Evolutionary conservation across 2,113 vertebrate species (phyloP).

Genomic region (Amazona vittata): DNA sequence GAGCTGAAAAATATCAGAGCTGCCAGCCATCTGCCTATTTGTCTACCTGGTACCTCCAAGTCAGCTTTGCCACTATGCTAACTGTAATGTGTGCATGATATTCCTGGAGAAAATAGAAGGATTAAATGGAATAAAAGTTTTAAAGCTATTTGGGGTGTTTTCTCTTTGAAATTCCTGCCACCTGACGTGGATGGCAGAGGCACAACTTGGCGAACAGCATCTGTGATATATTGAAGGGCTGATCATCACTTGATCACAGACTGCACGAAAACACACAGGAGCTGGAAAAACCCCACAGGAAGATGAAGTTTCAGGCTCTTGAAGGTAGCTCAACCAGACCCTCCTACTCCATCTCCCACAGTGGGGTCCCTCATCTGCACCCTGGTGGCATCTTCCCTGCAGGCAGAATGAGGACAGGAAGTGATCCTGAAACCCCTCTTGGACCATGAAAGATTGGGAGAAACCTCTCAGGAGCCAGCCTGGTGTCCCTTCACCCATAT

Average conservation of each 20-base stretch:
- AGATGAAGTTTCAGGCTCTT: background rate
- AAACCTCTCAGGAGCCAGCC: background rate
- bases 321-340: background rate
- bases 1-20: background rate
- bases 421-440: background rate
- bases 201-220: background rate
- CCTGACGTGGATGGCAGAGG: fast-evolving
- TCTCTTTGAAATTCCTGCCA: background rate
- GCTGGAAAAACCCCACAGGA: background rate
- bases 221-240: background rate
- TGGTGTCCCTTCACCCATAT: background rate
- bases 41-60: background rate
- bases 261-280: background rate
- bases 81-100: fast-evolving
- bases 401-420: background rate
- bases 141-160: background rate
- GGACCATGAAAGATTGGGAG: background rate
- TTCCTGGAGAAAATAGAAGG: background rate
- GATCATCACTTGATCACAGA: fast-evolving
- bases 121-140: background rate
- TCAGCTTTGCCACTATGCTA: background rate
- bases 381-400: background rate
- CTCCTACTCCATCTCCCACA: background rate
- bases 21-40: background rate
- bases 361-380: background rate